Evolutionary conservation across 23 tunicate genomes (phyloP).

Genomic region (Phallusia fumigata): DNA sequence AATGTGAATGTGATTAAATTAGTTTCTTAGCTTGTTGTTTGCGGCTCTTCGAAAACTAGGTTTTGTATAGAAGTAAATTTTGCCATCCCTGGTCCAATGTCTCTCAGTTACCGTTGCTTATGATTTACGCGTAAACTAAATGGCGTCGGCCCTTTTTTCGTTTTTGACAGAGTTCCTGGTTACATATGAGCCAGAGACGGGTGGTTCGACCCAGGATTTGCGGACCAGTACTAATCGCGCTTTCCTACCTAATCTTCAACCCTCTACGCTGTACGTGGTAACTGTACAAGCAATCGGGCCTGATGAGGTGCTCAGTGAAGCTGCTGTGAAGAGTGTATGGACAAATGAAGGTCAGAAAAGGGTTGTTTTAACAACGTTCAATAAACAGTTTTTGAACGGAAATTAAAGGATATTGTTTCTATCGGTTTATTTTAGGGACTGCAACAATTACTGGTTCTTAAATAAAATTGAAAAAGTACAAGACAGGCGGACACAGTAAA

Average conservation of each 20-base stretch:
- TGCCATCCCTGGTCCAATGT: too few relatives aligned
- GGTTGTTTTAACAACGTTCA: neutral
- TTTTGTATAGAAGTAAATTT: too few relatives aligned
- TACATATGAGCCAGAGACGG: neutral
- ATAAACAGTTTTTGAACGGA: neutral
- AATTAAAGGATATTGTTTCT: neutral
- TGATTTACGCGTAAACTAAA: too few relatives aligned
- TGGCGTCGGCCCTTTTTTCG: too few relatives aligned
- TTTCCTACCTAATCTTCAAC: neutral
- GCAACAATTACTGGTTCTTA: too few relatives aligned
- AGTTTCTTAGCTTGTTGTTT: too few relatives aligned
- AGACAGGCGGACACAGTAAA: too few relatives aligned
- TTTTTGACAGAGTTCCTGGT: neutral
- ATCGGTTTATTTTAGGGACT: too few relatives aligned
- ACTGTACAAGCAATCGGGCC: neutral
- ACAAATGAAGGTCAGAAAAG: neutral
- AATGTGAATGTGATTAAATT: too few relatives aligned
- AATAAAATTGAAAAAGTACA: too few relatives aligned
- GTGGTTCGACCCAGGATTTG: neutral
- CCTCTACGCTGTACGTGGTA: conserved; percentile 6
- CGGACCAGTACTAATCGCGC: neutral
- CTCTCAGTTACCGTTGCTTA: too few relatives aligned
- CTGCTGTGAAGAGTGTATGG: neutral
- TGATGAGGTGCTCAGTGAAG: neutral
- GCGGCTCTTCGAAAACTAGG: too few relatives aligned